A percentile compares a stretch with the other conserved stretches of the same genome.
Conservation (phyloP, 2,113 vertebrate genomes). For the Zosterops borbonicus region DNA sequence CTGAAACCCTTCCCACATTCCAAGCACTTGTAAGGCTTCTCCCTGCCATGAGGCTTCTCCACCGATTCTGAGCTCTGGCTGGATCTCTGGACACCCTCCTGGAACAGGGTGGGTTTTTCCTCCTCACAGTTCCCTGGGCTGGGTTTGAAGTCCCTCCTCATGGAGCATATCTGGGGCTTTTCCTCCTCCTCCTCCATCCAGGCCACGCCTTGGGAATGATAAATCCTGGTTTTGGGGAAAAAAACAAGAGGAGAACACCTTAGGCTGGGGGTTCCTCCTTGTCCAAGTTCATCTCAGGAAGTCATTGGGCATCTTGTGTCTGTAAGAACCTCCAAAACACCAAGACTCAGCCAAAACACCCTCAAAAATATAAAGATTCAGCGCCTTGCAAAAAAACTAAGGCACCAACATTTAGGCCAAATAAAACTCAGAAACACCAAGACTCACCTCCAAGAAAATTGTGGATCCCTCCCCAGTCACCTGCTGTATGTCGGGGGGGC, state of each 20-base stretch:
- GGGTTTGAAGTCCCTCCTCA: neutral
- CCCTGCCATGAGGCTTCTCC: neutral
- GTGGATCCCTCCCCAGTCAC: neutral
- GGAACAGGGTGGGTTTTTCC: neutral
- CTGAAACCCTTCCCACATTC: neutral
- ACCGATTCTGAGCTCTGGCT: neutral
- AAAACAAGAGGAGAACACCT: neutral
- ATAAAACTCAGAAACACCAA: neutral
- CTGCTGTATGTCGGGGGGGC: neutral
- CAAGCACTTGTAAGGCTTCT: neutral
- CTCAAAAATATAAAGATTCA: neutral
- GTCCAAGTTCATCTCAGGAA: neutral
- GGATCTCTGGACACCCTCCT: too few relatives aligned
- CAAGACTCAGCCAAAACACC: neutral
- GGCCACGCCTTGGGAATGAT: neutral
- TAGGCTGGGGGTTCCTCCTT: neutral
- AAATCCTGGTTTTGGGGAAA: neutral
- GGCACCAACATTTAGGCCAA: neutral
- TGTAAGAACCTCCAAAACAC: neutral
- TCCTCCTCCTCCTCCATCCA: neutral
- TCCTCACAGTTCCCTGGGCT: neutral
- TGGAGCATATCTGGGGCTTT: neutral
- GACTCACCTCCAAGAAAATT: neutral
- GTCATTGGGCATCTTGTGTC: neutral
- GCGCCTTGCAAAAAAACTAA: neutral